These are phyloP conservation scores for Urocitellus parryii DNA, from an alignment of 2,113 vertebrate species.

Conservation along the genomic window DNA sequence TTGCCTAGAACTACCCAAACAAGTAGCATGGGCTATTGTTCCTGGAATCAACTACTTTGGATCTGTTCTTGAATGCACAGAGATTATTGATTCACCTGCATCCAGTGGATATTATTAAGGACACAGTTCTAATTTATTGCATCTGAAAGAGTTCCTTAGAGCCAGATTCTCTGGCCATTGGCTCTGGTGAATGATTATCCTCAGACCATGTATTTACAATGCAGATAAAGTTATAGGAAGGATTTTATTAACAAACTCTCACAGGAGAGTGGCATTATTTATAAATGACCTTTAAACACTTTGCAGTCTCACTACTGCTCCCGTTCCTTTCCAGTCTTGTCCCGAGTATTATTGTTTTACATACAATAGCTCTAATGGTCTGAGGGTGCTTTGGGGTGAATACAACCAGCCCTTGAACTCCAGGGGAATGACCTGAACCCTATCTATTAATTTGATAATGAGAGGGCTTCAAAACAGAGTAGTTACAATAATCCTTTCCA, in stretches of 20 bases:
- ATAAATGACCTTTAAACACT: background rate
- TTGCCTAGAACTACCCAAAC: slow-evolving; percentile 34
- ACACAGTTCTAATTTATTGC: slow-evolving; percentile 60
- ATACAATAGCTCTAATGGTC: background rate
- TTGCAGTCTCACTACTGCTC: background rate
- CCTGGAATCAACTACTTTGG: slow-evolving; percentile 47
- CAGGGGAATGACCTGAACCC: background rate
- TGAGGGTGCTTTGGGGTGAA: slow-evolving; percentile 33
- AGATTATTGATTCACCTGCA: slow-evolving; percentile 27
- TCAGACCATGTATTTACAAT: slow-evolving; percentile 15
- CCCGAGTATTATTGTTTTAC: background rate
- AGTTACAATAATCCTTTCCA: slow-evolving; percentile 64
- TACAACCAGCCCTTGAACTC: background rate
- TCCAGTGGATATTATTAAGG: slow-evolving; percentile 53
- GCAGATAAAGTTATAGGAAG: background rate
- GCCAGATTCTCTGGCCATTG: background rate
- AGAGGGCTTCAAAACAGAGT: slow-evolving; percentile 2
- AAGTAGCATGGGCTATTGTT: slow-evolving; percentile 25
- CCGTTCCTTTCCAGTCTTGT: background rate
- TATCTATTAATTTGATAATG: slow-evolving; percentile 45
- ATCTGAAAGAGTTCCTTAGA: background rate
- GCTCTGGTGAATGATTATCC: background rate
- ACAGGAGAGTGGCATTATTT: background rate
- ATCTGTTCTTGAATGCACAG: slow-evolving; percentile 51
- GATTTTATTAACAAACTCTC: slow-evolving; percentile 31